Base-by-base conservation (phyloP, 2,888 invertebrate species). In the Megastigmus dorsalis region DNA sequence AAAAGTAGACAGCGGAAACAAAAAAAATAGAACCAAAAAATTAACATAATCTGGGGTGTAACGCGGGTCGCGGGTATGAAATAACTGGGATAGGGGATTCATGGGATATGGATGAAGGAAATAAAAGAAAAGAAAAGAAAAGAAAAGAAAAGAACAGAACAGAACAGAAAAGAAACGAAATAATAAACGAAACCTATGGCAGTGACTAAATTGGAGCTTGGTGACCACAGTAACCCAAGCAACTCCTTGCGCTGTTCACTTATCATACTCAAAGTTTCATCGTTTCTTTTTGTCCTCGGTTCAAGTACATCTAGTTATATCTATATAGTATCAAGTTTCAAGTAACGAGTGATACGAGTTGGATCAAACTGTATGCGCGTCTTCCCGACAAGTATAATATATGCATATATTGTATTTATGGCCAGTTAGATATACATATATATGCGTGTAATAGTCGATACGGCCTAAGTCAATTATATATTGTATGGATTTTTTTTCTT, bases 171-270 rank as follows among this genome's bases (percentile, higher is more conserved):
- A 30, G 43, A 76, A 73, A 68, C 5, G 20, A 13, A 43, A 62
- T n/a, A 9, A 20, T 62, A 68, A 76, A 71, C 43, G 59, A 75
- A 72, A 69, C 67, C 59, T 82, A 80, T 81, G 82, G n/a, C 81
- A 81, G 77, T 82, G 82, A 76, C 83, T 87, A 85, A n/a, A 84
- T 84, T 79, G 81, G 84, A 87, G 85, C 85, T 85, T 85, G 85
- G 83, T 83, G 88, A 88, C 88, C 88, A 88, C 88, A 88, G 83
- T 87, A 88, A 88, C 87, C 85, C 85, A 82, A 84, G 83, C 82
- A 80, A 84, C 82, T 84, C 84, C 84, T 85, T 84, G 80, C 82
- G 81, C 79, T 82, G 81, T 82, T 82, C 75, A 75, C 77, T 78
- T 77, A 80, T 78, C 75, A 60, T 76, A 74, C 62, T 72, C 72